Conservation (phyloP, 2,888 invertebrate genomes). For the Agrochola lychnidis region DNA sequence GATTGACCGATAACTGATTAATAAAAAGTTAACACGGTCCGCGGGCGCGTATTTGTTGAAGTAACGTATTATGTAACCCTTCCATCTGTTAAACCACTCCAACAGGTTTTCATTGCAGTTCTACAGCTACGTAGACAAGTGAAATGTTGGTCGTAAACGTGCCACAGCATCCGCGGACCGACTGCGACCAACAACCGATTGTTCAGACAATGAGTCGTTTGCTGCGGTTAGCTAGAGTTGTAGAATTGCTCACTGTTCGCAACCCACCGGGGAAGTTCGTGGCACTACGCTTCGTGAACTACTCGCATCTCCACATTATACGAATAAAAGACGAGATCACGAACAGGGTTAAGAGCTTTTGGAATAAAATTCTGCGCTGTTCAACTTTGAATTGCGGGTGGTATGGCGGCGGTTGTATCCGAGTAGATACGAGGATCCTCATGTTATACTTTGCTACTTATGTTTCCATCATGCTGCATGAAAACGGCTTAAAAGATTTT, state of each 20-base stretch:
- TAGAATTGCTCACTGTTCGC: slow-evolving; percentile 41
- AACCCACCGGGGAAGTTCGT: slow-evolving; percentile 26
- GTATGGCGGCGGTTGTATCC: slow-evolving; percentile 1
- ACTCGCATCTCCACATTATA: slow-evolving; percentile 34
- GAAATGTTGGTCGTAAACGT: slow-evolving; percentile 60
- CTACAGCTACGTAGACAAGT: slow-evolving; percentile 47
- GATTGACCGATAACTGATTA: slow-evolving; percentile 42
- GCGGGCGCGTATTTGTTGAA: slow-evolving; percentile 47
- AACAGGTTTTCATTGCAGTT: slow-evolving; percentile 64
- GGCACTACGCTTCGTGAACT: slow-evolving; percentile 33
- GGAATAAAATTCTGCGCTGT: slow-evolving; percentile 47
- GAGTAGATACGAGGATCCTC: not conserved
- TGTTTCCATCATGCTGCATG: not conserved
- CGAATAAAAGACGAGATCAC: slow-evolving; percentile 55
- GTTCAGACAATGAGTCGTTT: slow-evolving; percentile 53
- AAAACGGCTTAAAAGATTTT: not conserved
- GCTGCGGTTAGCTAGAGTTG: slow-evolving; percentile 37
- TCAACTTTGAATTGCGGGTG: slow-evolving; percentile 47
- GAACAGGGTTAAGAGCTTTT: slow-evolving; percentile 50
- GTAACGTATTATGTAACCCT: slow-evolving; percentile 59
- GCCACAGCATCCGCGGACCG: slow-evolving; percentile 27
- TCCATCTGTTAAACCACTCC: slow-evolving; percentile 62
- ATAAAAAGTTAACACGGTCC: slow-evolving; percentile 42
- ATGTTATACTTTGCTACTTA: not conserved
- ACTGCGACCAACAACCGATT: slow-evolving; percentile 31